A percentile compares a stretch with the other conserved stretches of the same genome.
These are phyloP conservation scores for Caradrina kadenii DNA, from an alignment of 2,888 invertebrate genomes.

Conservation along the genomic window DNA sequence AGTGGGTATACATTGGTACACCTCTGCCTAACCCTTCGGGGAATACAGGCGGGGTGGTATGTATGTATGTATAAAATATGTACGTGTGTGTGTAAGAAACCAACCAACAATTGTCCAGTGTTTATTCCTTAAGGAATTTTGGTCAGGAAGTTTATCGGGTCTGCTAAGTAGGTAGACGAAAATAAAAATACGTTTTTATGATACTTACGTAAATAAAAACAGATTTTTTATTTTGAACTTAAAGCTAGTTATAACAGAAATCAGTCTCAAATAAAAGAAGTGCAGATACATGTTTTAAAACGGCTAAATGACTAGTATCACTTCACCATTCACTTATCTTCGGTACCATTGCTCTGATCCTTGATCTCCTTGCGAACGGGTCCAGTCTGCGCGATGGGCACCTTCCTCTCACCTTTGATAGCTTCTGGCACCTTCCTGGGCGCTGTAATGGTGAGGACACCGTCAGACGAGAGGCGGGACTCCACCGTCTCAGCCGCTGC, in stretches of 20 bases:
- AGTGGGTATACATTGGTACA: no score
- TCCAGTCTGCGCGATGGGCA: conserved; percentile 77
- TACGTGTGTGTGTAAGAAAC: no score
- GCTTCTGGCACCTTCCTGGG: conserved; percentile 80
- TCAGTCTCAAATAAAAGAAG: conserved; percentile 69
- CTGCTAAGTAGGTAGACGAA: background rate
- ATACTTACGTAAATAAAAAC: conserved; percentile 8
- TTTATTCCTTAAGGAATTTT: no score
- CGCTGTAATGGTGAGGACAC: conserved; percentile 92
- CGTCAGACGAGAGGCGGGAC: conserved; percentile 93
- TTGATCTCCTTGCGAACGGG: conserved; percentile 78
- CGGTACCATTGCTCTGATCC: conserved; percentile 59
- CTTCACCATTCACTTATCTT: conserved; percentile 37
- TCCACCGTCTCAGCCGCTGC: conserved; percentile 92
- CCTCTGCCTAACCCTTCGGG: no score
- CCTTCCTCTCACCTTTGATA: conserved; percentile 70
- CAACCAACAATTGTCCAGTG: no score
- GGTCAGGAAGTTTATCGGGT: no score
- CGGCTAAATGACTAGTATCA: conserved; percentile 10
- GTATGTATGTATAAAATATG: no score
- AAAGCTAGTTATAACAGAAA: conserved; percentile 50
- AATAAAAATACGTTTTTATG: conserved; percentile 4
- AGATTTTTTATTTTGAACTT: conserved; percentile 38
- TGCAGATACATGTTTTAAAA: conserved; percentile 12
- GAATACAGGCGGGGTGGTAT: no score